Evolutionary conservation across 2,888 invertebrate genomes (phyloP), one percentile per base, ranked within the genome.

Genomic region (Baronia brevicornis): DNA sequence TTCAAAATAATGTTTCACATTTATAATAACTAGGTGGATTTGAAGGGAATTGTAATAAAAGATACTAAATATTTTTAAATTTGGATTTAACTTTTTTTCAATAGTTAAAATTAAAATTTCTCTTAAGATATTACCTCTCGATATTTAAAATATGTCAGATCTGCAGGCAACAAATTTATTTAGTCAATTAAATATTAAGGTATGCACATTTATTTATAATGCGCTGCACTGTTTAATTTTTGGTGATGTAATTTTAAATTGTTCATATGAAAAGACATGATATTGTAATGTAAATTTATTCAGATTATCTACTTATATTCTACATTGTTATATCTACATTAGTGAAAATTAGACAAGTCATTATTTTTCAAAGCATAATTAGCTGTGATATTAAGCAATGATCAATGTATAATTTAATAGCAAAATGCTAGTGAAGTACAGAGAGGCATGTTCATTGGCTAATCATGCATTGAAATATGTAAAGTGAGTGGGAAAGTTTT

Each of bases 111-210:
- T 78, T 79, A 73, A 84, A 75, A 72, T 78, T 82, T 82, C 78
- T 80, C 80, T 80, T 80, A 82, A 80, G 82, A 82, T 80, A 82
- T 84, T 82, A 82, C 78, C 79, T 82, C 80, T 84, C 78, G 82
- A 84, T 84, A 84, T 84, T 84, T 84, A 79, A 78, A 77, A 68
- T 77, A 74, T 75, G 68, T 80, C 82, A 84, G 82, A 82, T 85
- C 84, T 84, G 85, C 84, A 80, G 84, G 84, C 84, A 80, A 84
- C 84, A 84, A 84, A 84, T 85, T 84, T 84, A 77, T 85, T 84
- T 85, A 85, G 85, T 85, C 85, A 85, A 85, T 85, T 85, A 84
- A 84, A 82, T 82, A 62, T 70, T 85, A 85, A 85, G 84, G 70
- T 78, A 80, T 84, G 85, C 85, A 85, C 85, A 79, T 84, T 85